phyloP scores from a whole-genome alignment of 2,113 vertebrate genomes.

The Fukomys damarensis region DNA sequence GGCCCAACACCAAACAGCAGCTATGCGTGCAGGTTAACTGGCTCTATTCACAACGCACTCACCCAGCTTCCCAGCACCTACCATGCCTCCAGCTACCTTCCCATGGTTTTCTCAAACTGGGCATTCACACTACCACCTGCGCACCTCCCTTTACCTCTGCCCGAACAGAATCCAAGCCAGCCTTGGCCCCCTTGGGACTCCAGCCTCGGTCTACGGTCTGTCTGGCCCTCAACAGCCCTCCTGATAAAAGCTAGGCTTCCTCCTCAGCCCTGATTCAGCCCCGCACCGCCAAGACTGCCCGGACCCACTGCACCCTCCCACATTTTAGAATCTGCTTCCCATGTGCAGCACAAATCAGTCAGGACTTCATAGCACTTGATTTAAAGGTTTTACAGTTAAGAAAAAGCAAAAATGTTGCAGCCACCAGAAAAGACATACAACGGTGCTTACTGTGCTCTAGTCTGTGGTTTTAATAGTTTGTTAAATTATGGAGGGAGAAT shows the following conservation, averaged over 20 bases:
- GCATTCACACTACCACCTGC: accelerated
- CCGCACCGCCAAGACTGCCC: neutral
- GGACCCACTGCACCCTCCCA: accelerated
- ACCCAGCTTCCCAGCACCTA: neutral
- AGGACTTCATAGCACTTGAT: neutral
- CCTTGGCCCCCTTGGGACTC: accelerated
- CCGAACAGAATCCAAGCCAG: accelerated
- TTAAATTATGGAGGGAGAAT: neutral
- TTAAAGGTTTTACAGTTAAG: neutral
- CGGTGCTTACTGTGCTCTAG: accelerated
- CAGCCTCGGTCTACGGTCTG: accelerated
- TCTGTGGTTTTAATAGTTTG: accelerated
- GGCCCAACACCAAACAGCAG: neutral
- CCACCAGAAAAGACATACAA: accelerated
- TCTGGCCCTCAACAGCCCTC: accelerated
- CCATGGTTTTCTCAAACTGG: neutral
- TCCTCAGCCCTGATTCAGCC: accelerated
- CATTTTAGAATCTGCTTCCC: neutral
- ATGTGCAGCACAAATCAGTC: neutral
- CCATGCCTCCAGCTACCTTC: neutral
- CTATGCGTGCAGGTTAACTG: accelerated
- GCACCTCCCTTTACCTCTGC: accelerated
- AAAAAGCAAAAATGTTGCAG: neutral
- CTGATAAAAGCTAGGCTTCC: accelerated
- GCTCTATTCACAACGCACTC: accelerated